Conservation (phyloP, 2,113 vertebrate species). For the Capreolus pygargus region DNA sequence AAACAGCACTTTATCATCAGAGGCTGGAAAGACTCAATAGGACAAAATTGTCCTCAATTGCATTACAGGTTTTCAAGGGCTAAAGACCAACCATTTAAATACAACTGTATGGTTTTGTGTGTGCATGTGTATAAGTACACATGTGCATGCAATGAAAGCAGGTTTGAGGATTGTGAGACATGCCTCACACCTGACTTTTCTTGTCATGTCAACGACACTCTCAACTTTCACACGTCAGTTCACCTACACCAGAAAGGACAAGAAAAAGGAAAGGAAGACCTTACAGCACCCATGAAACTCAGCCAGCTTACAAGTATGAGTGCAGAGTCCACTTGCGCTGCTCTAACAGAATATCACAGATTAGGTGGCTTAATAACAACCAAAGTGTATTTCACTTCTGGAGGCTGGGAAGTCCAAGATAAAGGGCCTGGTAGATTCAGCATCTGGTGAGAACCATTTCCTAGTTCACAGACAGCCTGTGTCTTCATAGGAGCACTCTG, state of each 20-base stretch:
- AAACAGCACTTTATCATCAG: background rate
- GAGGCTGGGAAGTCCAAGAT: background rate
- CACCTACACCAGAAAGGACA: background rate
- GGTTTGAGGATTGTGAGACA: background rate
- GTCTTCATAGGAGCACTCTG: background rate
- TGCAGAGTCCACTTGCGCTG: background rate
- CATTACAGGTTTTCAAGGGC: background rate
- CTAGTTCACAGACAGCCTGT: background rate
- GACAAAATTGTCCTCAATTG: background rate
- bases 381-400: background rate
- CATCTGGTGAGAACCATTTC: background rate
- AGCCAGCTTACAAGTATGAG: background rate
- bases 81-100: background rate
- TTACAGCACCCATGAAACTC: background rate
- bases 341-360: background rate
- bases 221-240: background rate
- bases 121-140: fast-evolving
- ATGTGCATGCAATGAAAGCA: background rate
- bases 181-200: background rate
- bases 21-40: background rate
- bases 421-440: background rate
- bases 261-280: background rate
- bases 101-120: background rate
- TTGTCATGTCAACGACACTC: background rate
- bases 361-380: background rate